Evolutionary conservation across 1,140 invertebrate genomes (phyloP).

Genomic region (Varroa destructor): DNA sequence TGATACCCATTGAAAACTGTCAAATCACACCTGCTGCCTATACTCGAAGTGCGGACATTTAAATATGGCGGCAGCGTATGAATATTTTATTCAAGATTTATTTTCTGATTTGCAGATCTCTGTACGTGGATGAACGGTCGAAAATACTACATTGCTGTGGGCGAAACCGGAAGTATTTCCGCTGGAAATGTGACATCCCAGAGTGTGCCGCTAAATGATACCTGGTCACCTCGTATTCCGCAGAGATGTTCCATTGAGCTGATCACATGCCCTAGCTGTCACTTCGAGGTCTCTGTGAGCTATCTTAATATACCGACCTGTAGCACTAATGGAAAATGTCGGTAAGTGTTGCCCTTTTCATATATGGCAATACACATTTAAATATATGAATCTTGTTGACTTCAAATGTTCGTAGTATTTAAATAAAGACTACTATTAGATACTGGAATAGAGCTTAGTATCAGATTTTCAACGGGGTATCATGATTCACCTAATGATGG

Average conservation of each 20-base stretch:
- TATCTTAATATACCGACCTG: slow-evolving; percentile 40
- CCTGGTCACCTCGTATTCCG: slow-evolving; percentile 29
- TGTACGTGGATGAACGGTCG: slow-evolving; percentile 34
- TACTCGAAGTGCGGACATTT: too few relatives aligned
- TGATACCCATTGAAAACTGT: too few relatives aligned
- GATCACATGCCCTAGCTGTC: slow-evolving; percentile 56
- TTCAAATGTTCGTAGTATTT: too few relatives aligned
- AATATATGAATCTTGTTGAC: too few relatives aligned
- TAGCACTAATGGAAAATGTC: slow-evolving; percentile 32
- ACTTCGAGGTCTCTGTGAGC: slow-evolving; percentile 50
- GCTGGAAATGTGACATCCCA: slow-evolving; percentile 31
- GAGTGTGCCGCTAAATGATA: not conserved
- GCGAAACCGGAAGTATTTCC: slow-evolving; percentile 32
- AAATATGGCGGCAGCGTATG: too few relatives aligned
- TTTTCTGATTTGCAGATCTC: slow-evolving; percentile 28
- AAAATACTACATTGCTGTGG: slow-evolving; percentile 34
- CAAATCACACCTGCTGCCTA: too few relatives aligned
- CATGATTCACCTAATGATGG: too few relatives aligned
- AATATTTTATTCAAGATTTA: too few relatives aligned
- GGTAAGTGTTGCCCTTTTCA: slow-evolving; percentile 8
- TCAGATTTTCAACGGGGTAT: too few relatives aligned
- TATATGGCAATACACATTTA: too few relatives aligned
- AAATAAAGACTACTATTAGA: too few relatives aligned
- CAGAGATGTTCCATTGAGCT: slow-evolving; percentile 50
- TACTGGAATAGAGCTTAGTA: too few relatives aligned